Percentiles rank a stretch among this genome's conserved stretches.
Conservation (phyloP, 2,797 vertebrate species). For the Pseudochromis fuscus region DNA sequence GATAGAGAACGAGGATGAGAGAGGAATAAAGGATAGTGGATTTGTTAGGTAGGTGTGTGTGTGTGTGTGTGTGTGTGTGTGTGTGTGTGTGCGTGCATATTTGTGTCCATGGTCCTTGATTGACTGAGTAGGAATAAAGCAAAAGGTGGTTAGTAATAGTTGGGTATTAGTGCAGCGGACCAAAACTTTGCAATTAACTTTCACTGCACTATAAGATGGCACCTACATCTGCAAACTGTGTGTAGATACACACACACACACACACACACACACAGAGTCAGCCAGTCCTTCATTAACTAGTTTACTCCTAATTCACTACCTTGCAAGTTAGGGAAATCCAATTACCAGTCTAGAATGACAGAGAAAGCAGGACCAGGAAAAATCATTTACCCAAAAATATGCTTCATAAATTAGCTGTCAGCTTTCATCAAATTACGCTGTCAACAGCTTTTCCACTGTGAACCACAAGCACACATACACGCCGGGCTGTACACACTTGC, state of each 20-base stretch:
- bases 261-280: constrained; percentile 7
- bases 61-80: constrained; percentile 2
- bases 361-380: constrained; percentile 67
- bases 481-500: constrained; percentile 26
- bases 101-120: constrained; percentile 51
- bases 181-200: constrained; percentile 76
- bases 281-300: constrained; percentile 66
- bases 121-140: constrained; percentile 67
- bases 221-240: constrained; percentile 19
- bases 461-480: constrained; percentile 31
- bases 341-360: constrained; percentile 75
- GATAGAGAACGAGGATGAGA: constrained; percentile 15
- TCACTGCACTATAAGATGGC: constrained; percentile 42
- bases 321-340: constrained; percentile 77
- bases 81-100: constrained; percentile 1
- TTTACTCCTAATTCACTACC: constrained; percentile 73
- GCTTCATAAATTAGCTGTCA: constrained; percentile 86
- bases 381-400: constrained; percentile 84
- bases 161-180: constrained; percentile 68
- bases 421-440: constrained; percentile 81
- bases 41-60: constrained; percentile 31
- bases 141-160: constrained; percentile 64
- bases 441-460: constrained; percentile 68
- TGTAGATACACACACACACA: background rate
- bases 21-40: background rate